phyloP scores from a whole-genome alignment of 2,797 vertebrate species.

The Myoxocephalus aenaeus region DNA sequence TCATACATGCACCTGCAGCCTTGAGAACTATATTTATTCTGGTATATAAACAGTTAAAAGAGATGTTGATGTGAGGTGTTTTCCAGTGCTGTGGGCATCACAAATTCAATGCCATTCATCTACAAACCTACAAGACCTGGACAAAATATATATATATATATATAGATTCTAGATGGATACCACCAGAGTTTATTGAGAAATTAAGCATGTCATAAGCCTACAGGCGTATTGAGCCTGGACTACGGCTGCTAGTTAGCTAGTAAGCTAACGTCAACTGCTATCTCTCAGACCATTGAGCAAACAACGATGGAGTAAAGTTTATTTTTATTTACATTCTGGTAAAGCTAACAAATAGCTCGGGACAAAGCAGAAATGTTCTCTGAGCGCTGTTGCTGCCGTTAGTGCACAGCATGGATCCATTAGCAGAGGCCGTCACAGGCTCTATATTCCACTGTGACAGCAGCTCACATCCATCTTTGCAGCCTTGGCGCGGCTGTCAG shows the following conservation, averaged over 20 bases:
- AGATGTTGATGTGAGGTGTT: constrained; percentile 46
- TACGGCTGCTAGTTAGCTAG: neutral
- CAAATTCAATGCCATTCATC: neutral
- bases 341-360: neutral
- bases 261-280: neutral
- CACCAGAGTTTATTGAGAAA: neutral
- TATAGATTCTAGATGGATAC: neutral
- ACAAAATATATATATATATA: too few species aligned
- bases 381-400: neutral
- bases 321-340: neutral
- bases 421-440: constrained; percentile 34
- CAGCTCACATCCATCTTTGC: constrained; percentile 59
- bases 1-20: constrained; percentile 41
- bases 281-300: neutral
- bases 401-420: constrained; percentile 29
- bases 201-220: neutral
- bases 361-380: neutral
- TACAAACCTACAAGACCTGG: neutral
- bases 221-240: neutral
- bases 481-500: constrained; percentile 50
- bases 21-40: constrained; percentile 51
- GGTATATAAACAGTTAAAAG: constrained; percentile 45
- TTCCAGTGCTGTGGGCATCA: neutral
- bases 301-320: neutral
- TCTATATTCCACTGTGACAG: constrained; percentile 63